phyloP scores from a whole-genome alignment of 2,888 invertebrate species.

The Gastrophysa polygoni region DNA sequence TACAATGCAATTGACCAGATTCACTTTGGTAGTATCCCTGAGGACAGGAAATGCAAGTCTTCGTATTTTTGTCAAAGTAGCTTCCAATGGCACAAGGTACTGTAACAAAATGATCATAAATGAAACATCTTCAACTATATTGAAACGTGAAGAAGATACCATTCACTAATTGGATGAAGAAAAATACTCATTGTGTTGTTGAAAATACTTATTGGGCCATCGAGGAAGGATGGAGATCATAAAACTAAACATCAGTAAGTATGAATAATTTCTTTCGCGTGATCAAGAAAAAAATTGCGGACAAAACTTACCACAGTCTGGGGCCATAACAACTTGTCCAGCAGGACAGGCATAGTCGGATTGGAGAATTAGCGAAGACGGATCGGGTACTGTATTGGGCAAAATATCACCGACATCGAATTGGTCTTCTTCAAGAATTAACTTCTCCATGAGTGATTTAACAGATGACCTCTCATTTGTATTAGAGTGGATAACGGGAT shows the following conservation, averaged over 20 bases:
- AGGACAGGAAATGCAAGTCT: constrained; percentile 83
- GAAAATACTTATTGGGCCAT: too few relatives aligned
- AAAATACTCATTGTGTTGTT: too few relatives aligned
- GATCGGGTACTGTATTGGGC: constrained; percentile 94
- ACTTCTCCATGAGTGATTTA: constrained; percentile 81
- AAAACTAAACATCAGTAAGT: too few relatives aligned
- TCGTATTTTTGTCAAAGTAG: constrained; percentile 77
- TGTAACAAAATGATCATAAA: constrained; percentile 49
- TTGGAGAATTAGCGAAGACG: constrained; percentile 82
- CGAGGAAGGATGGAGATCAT: too few relatives aligned
- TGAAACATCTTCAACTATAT: neutral
- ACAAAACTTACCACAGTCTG: constrained; percentile 86
- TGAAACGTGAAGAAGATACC: neutral
- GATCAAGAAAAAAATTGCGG: too few relatives aligned
- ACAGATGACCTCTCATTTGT: constrained; percentile 87
- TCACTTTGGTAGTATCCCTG: constrained; percentile 94
- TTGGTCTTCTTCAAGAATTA: constrained; percentile 92
- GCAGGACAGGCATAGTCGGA: constrained; percentile 92
- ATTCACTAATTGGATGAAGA: too few relatives aligned
- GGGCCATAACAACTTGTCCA: constrained; percentile 93
- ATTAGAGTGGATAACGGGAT: constrained; percentile 86
- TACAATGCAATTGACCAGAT: constrained; percentile 87
- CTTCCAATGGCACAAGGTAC: constrained; percentile 93
- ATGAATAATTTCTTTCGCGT: too few relatives aligned
- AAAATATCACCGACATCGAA: constrained; percentile 91